These are phyloP conservation scores for Cladorhizidae sp. DNA, from an alignment of 37 sponge, comb jelly and placozoan genomes.

Conservation along the genomic window DNA sequence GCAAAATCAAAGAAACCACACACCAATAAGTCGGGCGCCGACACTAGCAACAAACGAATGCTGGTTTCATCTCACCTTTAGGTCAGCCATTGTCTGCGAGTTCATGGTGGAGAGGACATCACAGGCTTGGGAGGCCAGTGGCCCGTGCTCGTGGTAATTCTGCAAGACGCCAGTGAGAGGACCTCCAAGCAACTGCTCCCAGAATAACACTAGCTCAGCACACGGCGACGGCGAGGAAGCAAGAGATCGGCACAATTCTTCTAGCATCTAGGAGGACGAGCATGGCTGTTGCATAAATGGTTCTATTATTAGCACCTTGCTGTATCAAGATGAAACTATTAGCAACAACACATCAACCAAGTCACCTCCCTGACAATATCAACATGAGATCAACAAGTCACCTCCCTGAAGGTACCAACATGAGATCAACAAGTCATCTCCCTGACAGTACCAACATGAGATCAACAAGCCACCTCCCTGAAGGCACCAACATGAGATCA, in stretches of 20 bases:
- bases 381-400: no score
- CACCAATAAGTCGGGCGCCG: neutral
- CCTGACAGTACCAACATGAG: no score
- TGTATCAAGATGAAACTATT: no score
- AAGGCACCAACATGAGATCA: no score
- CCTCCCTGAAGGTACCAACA: no score
- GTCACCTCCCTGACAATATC: no score
- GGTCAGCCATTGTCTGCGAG: neutral
- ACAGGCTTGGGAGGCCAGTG: slow-evolving; percentile 32
- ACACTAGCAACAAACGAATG: neutral
- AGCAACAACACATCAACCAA: no score
- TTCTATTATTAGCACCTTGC: no score
- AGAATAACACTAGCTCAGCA: slow-evolving; percentile 19
- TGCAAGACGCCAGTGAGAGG: slow-evolving; percentile 43
- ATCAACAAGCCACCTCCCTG: no score
- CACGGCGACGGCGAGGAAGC: neutral
- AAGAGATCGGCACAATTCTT: slow-evolving; percentile 43
- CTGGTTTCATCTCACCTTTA: slow-evolving; percentile 28
- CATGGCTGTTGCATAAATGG: neutral
- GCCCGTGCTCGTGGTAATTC: neutral
- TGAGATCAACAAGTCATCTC: no score
- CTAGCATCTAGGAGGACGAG: slow-evolving; percentile 24
- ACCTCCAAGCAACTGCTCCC: slow-evolving; percentile 49
- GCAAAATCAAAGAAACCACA: neutral
- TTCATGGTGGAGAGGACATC: slow-evolving; percentile 57